Percentiles rank a stretch among this genome's conserved stretches.
Evolutionary conservation across 2,888 invertebrate genomes (phyloP).

Genomic region (Harpagoxenus sublaevis): DNA sequence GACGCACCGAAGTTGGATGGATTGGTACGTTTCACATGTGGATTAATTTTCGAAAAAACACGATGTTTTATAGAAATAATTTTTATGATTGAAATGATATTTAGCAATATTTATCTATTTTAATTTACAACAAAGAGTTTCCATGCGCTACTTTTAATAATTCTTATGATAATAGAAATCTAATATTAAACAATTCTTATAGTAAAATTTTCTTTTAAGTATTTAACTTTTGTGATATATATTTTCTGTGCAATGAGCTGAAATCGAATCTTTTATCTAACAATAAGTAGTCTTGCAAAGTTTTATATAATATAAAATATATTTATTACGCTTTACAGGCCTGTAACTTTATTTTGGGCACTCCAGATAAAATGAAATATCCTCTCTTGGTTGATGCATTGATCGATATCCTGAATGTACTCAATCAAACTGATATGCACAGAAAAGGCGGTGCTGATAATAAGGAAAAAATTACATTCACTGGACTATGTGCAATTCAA

Average conservation of each 20-base stretch:
- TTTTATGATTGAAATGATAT: not conserved
- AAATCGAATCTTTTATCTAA: not conserved
- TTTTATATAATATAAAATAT: not conserved
- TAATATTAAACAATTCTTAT: not conserved
- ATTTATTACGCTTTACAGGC: conserved; percentile 87
- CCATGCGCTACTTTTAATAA: not conserved
- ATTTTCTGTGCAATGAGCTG: not conserved
- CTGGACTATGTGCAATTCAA: conserved; percentile 93
- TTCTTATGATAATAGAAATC: not conserved
- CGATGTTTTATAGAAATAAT: not conserved
- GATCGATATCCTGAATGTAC: conserved; percentile 93
- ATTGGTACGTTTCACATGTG: conserved; percentile 82
- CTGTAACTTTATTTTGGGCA: conserved; percentile 97
- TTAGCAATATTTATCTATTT: not conserved
- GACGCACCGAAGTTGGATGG: conserved; percentile 97
- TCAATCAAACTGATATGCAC: conserved; percentile 89
- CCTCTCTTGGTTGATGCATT: conserved; percentile 94
- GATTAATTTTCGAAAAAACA: not conserved
- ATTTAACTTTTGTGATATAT: not conserved
- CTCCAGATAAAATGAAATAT: conserved; percentile 96
- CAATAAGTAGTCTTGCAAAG: not conserved
- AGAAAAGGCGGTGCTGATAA: conserved; percentile 78
- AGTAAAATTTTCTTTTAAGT: not conserved
- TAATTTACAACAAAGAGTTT: not conserved
- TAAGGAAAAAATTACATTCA: conserved; percentile 86